Evolutionary conservation across 2,113 vertebrate species (phyloP).

Genomic region (Siniperca knerii): DNA sequence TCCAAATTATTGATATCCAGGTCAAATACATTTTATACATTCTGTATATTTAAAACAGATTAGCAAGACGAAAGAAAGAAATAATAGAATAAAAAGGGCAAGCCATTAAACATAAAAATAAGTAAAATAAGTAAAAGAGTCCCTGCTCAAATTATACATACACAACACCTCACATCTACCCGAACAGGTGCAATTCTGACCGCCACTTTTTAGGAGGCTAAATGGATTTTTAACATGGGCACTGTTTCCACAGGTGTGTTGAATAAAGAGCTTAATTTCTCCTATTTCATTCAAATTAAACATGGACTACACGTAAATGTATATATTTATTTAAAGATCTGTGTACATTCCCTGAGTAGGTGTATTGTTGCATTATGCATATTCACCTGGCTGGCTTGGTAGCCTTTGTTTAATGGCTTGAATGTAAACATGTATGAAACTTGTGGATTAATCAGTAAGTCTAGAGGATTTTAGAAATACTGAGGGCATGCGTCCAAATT

Average conservation of each 20-base stretch:
- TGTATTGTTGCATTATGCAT: no score
- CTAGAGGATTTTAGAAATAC: no score
- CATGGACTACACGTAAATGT: no score
- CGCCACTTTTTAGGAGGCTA: background rate
- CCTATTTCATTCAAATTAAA: background rate
- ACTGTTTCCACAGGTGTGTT: background rate
- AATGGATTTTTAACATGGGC: background rate
- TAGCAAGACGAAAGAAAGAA: background rate
- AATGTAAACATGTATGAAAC: no score
- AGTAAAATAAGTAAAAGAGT: no score
- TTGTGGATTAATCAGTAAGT: no score
- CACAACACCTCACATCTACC: background rate
- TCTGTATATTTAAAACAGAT: background rate
- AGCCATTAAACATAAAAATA: background rate
- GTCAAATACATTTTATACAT: background rate
- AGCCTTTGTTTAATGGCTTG: no score
- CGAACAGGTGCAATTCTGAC: background rate
- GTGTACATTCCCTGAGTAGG: no score
- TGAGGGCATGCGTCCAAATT: background rate
- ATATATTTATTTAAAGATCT: background rate
- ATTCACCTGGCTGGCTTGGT: no score
- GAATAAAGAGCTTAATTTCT: background rate
- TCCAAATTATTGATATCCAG: background rate
- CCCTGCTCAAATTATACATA: background rate
- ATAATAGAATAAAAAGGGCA: background rate